Evolutionary conservation across 64 coral and sea anemone genomes (phyloP).

Genomic region (Trachythela sp.): DNA sequence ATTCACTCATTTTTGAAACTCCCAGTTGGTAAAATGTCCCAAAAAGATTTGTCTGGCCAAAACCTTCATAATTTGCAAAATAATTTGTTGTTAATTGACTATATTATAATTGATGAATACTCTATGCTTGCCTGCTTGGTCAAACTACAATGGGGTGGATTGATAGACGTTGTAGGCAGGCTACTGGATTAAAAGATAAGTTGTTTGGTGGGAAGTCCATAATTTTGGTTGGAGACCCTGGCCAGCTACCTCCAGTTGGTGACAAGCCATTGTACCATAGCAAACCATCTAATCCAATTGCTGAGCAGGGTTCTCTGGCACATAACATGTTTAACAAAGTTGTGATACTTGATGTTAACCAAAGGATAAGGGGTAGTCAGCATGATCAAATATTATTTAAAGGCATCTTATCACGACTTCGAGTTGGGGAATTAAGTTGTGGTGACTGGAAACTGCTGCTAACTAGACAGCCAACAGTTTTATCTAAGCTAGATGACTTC

Average conservation of each 20-base stretch:
- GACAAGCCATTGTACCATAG: not conserved
- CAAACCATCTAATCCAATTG: not conserved
- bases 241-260: not conserved
- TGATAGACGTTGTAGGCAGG: too few species aligned
- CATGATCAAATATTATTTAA: conserved; percentile 12
- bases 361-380: not conserved
- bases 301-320: not conserved
- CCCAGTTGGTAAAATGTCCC: not conserved
- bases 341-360: not conserved
- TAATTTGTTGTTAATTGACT: not conserved
- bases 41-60: conserved; percentile 7
- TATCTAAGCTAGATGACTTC: not conserved
- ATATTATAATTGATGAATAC: conserved; percentile 5
- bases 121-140: conserved; percentile 17
- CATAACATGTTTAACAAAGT: not conserved
- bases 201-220: not conserved
- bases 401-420: conserved; percentile 8
- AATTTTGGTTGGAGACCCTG: not conserved
- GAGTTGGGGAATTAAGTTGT: not conserved
- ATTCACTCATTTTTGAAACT: conserved; percentile 8
- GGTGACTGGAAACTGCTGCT: not conserved
- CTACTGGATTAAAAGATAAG: too few species aligned
- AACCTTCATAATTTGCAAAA: not conserved
- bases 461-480: not conserved
- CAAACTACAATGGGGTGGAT: not conserved